phyloP scores from a whole-genome alignment of 2,797 vertebrate genomes.

The Lagorchestes hirsutus region DNA sequence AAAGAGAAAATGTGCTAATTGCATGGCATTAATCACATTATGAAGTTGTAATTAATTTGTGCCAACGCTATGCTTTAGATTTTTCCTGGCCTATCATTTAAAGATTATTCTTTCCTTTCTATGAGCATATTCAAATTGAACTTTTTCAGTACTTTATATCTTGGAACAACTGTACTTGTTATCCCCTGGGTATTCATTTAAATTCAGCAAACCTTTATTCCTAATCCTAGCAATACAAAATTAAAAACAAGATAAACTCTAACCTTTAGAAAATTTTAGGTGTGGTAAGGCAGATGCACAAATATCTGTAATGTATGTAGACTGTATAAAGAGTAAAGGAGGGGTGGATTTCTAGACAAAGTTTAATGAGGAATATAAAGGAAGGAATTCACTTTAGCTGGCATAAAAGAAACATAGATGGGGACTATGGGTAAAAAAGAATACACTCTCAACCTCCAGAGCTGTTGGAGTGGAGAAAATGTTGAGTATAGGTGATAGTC shows the following conservation, averaged over 20 bases:
- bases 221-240: neutral
- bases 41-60: neutral
- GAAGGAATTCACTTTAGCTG: neutral
- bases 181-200: neutral
- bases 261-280: neutral
- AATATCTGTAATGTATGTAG: neutral
- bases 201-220: neutral
- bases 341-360: neutral
- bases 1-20: slow-evolving; percentile 20
- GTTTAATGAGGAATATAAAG: neutral
- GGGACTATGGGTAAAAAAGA: neutral
- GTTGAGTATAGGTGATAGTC: neutral
- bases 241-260: neutral
- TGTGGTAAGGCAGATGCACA: neutral
- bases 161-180: neutral
- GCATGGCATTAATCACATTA: slow-evolving; percentile 23
- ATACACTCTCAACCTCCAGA: neutral
- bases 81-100: neutral
- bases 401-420: neutral
- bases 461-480: neutral
- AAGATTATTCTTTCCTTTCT: neutral
- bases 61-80: neutral
- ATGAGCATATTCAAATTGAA: neutral
- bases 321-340: neutral
- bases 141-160: neutral